Percentiles rank a stretch among this genome's conserved stretches.
Conservation (phyloP, 2,797 vertebrate genomes). For the Sebastes matsubarae region DNA sequence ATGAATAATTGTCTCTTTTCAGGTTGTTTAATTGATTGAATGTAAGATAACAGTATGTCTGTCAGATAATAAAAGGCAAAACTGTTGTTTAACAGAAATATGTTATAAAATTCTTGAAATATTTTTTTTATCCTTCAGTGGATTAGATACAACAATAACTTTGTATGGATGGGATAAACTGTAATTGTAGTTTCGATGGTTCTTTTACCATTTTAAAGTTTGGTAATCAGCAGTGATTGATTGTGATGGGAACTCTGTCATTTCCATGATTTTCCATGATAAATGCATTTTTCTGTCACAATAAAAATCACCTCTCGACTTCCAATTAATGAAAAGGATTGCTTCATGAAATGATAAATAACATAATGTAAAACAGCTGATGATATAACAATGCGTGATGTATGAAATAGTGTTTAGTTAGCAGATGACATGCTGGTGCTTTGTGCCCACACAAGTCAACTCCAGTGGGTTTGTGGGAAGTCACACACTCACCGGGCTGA, state of each 20-base stretch:
- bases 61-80: neutral
- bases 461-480: slow-evolving; percentile 53
- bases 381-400: neutral
- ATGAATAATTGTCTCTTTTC: neutral
- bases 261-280: neutral
- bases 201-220: neutral
- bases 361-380: neutral
- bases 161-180: neutral
- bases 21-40: neutral
- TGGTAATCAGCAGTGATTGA: neutral
- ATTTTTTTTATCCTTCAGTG: neutral
- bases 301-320: neutral
- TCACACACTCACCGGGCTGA: slow-evolving; percentile 28
- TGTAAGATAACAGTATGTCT: neutral
- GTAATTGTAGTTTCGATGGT: neutral
- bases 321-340: neutral
- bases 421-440: slow-evolving; percentile 5
- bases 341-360: neutral
- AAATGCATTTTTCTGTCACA: neutral
- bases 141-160: neutral
- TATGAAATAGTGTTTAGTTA: neutral
- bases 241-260: neutral
- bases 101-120: too few species aligned
- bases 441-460: slow-evolving; percentile 23
- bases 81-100: too few species aligned